A percentile compares a stretch with the other conserved stretches of the same genome.
phyloP scores from a whole-genome alignment of 64 coral and sea anemone species.

The Trachythela sp. region DNA sequence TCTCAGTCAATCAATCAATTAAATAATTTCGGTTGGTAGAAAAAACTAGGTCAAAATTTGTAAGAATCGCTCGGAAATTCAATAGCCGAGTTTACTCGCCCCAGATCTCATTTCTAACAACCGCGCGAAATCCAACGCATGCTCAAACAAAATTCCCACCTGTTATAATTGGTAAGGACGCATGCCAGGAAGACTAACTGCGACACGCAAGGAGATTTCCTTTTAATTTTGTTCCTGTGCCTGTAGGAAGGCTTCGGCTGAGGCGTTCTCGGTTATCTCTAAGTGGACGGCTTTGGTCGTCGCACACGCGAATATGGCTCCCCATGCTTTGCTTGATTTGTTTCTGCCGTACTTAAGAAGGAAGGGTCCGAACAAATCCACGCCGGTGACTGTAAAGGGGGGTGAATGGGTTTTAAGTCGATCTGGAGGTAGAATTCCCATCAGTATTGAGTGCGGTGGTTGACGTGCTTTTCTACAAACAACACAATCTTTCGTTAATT shows the following conservation, averaged over 20 bases:
- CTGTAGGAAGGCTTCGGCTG: constrained; percentile 1
- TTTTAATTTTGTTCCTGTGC: not conserved
- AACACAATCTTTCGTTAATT: not conserved
- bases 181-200: no score
- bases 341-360: not conserved
- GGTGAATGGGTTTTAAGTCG: not conserved
- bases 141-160: no score
- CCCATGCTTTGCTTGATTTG: not conserved
- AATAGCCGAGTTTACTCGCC: no score
- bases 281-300: not conserved
- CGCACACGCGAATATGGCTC: not conserved
- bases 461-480: constrained; percentile 1
- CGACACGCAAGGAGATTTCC: not conserved
- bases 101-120: no score
- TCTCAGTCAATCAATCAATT: no score
- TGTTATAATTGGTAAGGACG: no score
- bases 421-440: not conserved
- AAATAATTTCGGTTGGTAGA: no score
- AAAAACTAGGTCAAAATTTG: no score
- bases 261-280: not conserved
- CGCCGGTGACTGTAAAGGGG: not conserved
- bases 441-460: not conserved
- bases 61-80: no score
- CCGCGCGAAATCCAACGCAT: no score
- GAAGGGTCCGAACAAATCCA: not conserved